Percentiles rank a stretch among this genome's conserved stretches.
phyloP scores from a whole-genome alignment of 1,140 invertebrate species.

The Apis laboriosa region DNA sequence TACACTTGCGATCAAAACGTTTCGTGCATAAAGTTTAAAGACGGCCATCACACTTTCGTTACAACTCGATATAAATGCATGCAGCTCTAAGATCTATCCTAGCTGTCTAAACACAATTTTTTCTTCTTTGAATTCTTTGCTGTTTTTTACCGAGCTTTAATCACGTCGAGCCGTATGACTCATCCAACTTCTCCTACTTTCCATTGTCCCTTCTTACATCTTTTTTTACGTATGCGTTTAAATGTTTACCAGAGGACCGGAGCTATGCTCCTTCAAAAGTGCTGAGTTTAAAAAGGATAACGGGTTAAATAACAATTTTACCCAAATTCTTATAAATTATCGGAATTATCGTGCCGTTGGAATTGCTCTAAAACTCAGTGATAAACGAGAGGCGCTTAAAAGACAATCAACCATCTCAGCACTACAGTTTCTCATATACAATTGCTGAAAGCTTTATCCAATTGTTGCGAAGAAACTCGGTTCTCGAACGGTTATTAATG shows the following conservation, averaged over 20 bases:
- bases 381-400: conserved; percentile 19
- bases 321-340: conserved; percentile 19
- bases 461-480: conserved; percentile 30
- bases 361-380: conserved; percentile 28
- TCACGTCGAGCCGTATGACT: neutral
- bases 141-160: conserved; percentile 29
- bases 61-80: conserved; percentile 73
- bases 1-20: conserved; percentile 52
- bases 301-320: conserved; percentile 10
- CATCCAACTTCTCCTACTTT: neutral
- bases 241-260: conserved; percentile 23
- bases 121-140: conserved; percentile 21
- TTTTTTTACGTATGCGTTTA: neutral
- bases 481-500: conserved; percentile 35
- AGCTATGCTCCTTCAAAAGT: conserved; percentile 14
- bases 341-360: conserved; percentile 33
- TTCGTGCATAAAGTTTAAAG: conserved; percentile 45
- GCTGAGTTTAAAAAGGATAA: conserved; percentile 36
- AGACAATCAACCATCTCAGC: conserved; percentile 36
- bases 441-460: conserved; percentile 36
- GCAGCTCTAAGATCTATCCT: conserved; percentile 73
- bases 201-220: neutral
- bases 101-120: conserved; percentile 64
- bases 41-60: conserved; percentile 44
- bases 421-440: conserved; percentile 34